Percentiles rank a stretch among this genome's conserved stretches.
phyloP scores from a whole-genome alignment of 2,113 vertebrate genomes.

The Lasiurus borealis region DNA sequence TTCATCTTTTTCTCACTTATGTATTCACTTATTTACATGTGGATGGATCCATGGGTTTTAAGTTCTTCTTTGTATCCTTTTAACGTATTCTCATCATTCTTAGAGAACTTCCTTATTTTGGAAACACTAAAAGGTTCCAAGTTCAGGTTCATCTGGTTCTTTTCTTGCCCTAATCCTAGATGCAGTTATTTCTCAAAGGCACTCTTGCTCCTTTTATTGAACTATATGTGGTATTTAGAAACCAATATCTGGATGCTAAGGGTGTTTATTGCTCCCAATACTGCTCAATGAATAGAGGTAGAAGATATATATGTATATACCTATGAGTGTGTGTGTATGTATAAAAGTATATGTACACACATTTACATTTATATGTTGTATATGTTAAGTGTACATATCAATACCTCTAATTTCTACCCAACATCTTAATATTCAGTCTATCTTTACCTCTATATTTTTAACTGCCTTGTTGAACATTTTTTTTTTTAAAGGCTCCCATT shows the following conservation, averaged over 20 bases:
- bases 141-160: background rate
- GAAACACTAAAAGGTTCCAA: background rate
- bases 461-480: background rate
- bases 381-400: background rate
- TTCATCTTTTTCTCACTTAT: slow-evolving; percentile 9
- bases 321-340: background rate
- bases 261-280: background rate
- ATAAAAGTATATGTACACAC: background rate
- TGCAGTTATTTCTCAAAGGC: background rate
- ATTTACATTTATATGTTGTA: background rate
- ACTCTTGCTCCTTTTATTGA: slow-evolving; percentile 15
- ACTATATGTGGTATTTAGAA: background rate
- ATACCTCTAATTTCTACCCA: background rate
- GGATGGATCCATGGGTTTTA: background rate
- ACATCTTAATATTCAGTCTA: background rate
- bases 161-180: background rate
- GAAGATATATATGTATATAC: background rate
- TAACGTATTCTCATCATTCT: background rate
- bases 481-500: too few relatives aligned
- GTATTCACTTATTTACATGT: background rate
- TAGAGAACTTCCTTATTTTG: background rate
- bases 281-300: background rate
- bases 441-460: background rate
- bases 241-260: background rate
- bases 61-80: background rate